These are phyloP conservation scores for Zosterops lateralis DNA, from an alignment of 2,113 vertebrate species.

Conservation along the genomic window DNA sequence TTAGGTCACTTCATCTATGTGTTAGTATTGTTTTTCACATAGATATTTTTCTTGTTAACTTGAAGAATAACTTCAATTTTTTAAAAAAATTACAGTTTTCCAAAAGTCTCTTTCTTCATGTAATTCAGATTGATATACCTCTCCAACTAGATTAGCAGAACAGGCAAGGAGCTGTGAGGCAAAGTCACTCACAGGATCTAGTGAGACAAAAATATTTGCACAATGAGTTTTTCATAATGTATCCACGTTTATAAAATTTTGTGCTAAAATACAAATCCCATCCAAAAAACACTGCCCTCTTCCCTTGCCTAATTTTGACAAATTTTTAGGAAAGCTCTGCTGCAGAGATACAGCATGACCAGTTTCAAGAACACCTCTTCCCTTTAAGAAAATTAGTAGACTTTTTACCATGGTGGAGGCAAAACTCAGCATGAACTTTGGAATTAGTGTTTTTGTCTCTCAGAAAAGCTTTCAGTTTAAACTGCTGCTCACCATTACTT, in stretches of 20 bases:
- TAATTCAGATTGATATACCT: not conserved
- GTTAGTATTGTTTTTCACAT: not conserved
- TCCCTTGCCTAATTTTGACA: not conserved
- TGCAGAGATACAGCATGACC: not conserved
- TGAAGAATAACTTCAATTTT: not conserved
- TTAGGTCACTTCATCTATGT: not conserved
- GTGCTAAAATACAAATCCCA: not conserved
- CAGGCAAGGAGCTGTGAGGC: not conserved
- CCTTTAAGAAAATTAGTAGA: not conserved
- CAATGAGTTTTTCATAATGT: not conserved
- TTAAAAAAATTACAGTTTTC: not conserved
- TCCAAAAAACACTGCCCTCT: not conserved
- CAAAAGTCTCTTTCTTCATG: not conserved
- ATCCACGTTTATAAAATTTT: not conserved
- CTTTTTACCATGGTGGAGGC: not conserved
- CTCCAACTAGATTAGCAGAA: not conserved
- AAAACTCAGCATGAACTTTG: not conserved
- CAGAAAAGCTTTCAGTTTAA: not conserved
- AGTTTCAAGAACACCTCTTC: not conserved
- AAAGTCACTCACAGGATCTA: not conserved
- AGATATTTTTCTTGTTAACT: not conserved
- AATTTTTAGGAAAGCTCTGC: not conserved
- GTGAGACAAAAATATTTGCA: not conserved
- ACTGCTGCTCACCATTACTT: not conserved
- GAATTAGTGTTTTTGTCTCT: not conserved